These are phyloP conservation scores for Stramonita haemastoma DNA, from an alignment of 2,888 invertebrate genomes.

Conservation along the genomic window DNA sequence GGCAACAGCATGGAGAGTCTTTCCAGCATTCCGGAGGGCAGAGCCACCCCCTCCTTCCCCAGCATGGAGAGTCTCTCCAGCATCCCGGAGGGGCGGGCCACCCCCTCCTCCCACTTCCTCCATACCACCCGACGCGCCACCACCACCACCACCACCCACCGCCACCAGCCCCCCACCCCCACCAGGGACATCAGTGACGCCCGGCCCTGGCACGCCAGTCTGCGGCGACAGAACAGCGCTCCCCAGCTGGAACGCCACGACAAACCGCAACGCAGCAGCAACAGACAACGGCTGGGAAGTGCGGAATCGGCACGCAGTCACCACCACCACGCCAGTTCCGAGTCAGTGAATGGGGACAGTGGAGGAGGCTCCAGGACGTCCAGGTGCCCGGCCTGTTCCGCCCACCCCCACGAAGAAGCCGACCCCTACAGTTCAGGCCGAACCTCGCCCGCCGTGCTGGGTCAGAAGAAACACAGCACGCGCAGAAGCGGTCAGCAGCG, in stretches of 20 bases:
- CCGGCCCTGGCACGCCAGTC: constrained; percentile 20
- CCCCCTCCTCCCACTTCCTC: neutral
- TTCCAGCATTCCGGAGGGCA: constrained; percentile 1
- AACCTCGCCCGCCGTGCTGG: neutral
- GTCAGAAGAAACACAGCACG: neutral
- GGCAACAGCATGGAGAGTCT: constrained; percentile 35
- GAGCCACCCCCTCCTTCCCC: constrained; percentile 21
- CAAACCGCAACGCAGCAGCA: neutral
- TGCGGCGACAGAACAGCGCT: constrained; percentile 34
- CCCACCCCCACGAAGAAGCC: constrained; percentile 10
- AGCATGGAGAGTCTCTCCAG: constrained; percentile 33
- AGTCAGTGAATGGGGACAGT: constrained; percentile 35
- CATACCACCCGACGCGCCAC: neutral
- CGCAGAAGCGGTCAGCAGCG: neutral
- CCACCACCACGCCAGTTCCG: neutral
- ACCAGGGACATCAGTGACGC: neutral
- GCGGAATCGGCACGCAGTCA: neutral
- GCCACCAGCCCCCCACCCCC: neutral
- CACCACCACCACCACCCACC: neutral
- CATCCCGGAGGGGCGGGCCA: constrained; percentile 4
- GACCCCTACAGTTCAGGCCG: constrained; percentile 17
- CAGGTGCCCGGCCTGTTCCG: constrained; percentile 35
- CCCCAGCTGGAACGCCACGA: constrained; percentile 12
- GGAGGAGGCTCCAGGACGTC: neutral
- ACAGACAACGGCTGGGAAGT: constrained; percentile 4